Conservation (phyloP, 2,797 vertebrate genomes). For the Acanthurus lineatus region DNA sequence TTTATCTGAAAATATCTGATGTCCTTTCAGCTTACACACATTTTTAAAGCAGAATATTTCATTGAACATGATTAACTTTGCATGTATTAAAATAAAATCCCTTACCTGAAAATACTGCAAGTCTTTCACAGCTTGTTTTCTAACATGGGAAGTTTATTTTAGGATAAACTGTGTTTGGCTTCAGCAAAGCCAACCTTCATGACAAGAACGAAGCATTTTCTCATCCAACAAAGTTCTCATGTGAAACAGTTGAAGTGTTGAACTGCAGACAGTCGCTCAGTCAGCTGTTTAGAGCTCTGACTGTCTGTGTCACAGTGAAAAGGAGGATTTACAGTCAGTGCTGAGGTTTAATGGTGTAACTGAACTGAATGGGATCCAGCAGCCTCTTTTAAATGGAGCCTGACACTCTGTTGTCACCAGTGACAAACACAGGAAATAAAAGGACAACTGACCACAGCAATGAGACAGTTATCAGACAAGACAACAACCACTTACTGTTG, state of each 20-base stretch:
- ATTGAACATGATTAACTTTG: too few species aligned
- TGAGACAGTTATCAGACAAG: not conserved
- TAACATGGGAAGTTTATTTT: not conserved
- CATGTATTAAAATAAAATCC: not conserved
- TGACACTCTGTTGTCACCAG: constrained; percentile 26
- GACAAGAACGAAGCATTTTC: not conserved
- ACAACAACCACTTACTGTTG: too few species aligned
- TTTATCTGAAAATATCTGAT: too few species aligned
- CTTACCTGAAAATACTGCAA: not conserved
- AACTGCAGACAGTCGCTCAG: constrained; percentile 30
- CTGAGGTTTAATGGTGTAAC: constrained; percentile 37
- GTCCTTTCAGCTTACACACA: too few species aligned
- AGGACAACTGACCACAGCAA: constrained; percentile 10
- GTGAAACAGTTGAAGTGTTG: not conserved
- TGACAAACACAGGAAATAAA: constrained; percentile 16
- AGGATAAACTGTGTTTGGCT: too few species aligned
- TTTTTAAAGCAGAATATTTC: too few species aligned
- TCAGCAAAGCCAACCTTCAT: too few species aligned
- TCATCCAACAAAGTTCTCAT: not conserved
- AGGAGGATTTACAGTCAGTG: constrained; percentile 58
- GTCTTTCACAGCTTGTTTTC: not conserved
- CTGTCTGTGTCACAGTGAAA: constrained; percentile 40
- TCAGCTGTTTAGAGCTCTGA: constrained; percentile 55
- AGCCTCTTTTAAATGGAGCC: constrained; percentile 25
- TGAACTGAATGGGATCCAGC: constrained; percentile 35